Conservation (phyloP, 2,797 vertebrate genomes). For the Anableps anableps region DNA sequence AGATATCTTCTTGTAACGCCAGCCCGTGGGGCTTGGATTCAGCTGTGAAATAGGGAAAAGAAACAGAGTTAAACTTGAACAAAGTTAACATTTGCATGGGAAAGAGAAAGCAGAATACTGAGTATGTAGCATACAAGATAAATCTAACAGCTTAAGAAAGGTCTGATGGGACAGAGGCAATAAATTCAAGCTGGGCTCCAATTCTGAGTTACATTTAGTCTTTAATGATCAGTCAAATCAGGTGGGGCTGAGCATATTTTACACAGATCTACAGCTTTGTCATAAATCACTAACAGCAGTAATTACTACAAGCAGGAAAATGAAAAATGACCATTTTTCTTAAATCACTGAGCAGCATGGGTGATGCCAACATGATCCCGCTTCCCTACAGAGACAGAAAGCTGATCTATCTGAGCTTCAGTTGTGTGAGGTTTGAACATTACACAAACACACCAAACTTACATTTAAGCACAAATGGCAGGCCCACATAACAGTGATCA, state of each 20-base stretch:
- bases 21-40: slow-evolving; percentile 88
- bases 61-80: background rate
- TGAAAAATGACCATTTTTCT: background rate
- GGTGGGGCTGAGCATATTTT: background rate
- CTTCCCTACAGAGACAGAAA: background rate
- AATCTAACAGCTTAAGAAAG: background rate
- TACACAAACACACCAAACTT: slow-evolving; percentile 72
- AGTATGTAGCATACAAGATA: background rate
- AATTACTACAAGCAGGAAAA: background rate
- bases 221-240: background rate
- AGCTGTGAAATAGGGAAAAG: slow-evolving; percentile 68
- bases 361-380: slow-evolving; percentile 11
- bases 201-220: background rate
- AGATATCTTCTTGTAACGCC: slow-evolving; percentile 91
- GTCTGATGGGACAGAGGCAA: background rate
- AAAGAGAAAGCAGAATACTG: background rate
- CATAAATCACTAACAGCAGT: background rate
- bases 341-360: background rate
- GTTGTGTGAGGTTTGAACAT: background rate
- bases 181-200: background rate
- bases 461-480: slow-evolving; percentile 96
- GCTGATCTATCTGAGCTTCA: background rate
- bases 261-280: background rate
- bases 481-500: slow-evolving; percentile 94
- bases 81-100: background rate